phyloP scores from a whole-genome alignment of 2,888 invertebrate species.

The Germaria angustata region DNA sequence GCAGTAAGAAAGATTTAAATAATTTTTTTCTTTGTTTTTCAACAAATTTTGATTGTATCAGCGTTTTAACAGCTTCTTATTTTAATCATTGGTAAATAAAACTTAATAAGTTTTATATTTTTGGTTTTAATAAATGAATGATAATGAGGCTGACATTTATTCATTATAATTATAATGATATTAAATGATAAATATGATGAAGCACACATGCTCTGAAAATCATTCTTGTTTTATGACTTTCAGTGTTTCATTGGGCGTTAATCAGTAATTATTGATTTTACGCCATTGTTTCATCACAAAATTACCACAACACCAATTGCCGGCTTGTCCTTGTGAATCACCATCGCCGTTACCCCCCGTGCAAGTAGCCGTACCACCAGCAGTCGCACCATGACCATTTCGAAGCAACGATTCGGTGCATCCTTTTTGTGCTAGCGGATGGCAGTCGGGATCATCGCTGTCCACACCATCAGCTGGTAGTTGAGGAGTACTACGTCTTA shows the following conservation, averaged over 20 bases:
- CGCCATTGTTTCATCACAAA: slow-evolving; percentile 88
- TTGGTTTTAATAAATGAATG: neutral
- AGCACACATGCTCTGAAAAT: slow-evolving; percentile 52
- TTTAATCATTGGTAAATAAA: slow-evolving; percentile 12
- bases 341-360: slow-evolving; percentile 69
- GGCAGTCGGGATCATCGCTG: slow-evolving; percentile 61
- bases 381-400: slow-evolving; percentile 59
- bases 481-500: slow-evolving; percentile 79
- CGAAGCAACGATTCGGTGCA: slow-evolving; percentile 65
- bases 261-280: slow-evolving; percentile 87
- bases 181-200: slow-evolving; percentile 31
- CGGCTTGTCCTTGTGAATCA: slow-evolving; percentile 77
- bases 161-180: slow-evolving; percentile 25
- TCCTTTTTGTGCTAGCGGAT: slow-evolving; percentile 60
- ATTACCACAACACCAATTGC: slow-evolving; percentile 88
- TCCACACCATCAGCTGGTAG: slow-evolving; percentile 71
- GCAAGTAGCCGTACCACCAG: slow-evolving; percentile 2
- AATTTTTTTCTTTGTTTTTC: neutral
- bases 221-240: slow-evolving; percentile 63
- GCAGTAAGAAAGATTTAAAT: slow-evolving; percentile 7
- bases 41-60: slow-evolving; percentile 55
- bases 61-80: slow-evolving; percentile 59
- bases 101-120: slow-evolving; percentile 9
- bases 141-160: slow-evolving; percentile 9
- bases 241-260: slow-evolving; percentile 62